Conservation (phyloP, 2,113 vertebrate species). For the Ophthalmotilapia sp. region DNA sequence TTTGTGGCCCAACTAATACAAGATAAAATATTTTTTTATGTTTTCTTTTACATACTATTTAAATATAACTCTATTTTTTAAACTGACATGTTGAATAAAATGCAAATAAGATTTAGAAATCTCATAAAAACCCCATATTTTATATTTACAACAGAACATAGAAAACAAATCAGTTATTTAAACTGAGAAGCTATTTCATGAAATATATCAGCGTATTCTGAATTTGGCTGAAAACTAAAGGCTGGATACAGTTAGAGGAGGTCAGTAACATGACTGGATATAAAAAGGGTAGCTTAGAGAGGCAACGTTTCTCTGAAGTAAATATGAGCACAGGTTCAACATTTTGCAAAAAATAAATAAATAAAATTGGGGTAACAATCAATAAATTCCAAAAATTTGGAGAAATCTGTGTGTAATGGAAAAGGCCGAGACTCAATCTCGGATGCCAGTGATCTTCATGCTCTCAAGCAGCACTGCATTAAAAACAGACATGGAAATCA, state of each 20-base stretch:
- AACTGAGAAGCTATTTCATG: background rate
- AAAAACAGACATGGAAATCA: background rate
- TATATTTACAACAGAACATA: background rate
- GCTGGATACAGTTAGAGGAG: background rate
- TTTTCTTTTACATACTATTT: background rate
- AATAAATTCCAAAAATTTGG: background rate
- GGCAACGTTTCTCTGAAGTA: background rate
- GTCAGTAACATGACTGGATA: background rate
- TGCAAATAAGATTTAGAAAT: rapidly evolving
- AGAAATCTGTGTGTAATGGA: rapidly evolving
- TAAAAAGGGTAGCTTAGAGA: background rate
- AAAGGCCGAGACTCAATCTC: rapidly evolving
- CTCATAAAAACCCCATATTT: background rate
- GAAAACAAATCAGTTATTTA: background rate
- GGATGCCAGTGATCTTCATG: rapidly evolving
- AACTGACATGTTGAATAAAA: background rate
- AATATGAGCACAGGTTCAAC: background rate
- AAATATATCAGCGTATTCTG: background rate
- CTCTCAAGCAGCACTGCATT: background rate
- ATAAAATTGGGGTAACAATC: background rate
- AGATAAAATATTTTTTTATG: background rate
- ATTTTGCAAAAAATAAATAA: rapidly evolving
- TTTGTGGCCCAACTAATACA: background rate
- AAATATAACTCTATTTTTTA: background rate
- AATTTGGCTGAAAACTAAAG: background rate